Percentiles rank a stretch among this genome's conserved stretches.
These are phyloP conservation scores for Paragorgia papillata DNA, from an alignment of 92 coral and sea anemone species.

Conservation along the genomic window DNA sequence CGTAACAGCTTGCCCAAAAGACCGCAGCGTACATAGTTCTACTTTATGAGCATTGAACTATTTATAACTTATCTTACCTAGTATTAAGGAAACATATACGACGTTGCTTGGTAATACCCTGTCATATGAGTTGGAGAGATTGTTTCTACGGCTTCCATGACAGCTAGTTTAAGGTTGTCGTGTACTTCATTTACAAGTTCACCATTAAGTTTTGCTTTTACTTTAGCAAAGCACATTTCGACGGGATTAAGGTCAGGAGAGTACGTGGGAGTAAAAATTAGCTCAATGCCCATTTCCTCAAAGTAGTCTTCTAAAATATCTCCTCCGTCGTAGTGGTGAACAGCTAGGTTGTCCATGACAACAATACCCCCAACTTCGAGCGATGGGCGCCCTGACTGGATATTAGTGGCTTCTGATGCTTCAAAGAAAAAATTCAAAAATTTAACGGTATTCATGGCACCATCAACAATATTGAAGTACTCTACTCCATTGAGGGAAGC, in stretches of 20 bases:
- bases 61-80: too few species aligned
- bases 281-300: slow-evolving; percentile 15
- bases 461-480: slow-evolving; percentile 3
- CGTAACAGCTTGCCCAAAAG: too few species aligned
- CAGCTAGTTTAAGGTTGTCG: too few species aligned
- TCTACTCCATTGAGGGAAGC: neutral
- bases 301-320: neutral
- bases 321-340: slow-evolving; percentile 6
- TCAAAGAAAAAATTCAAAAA: slow-evolving; percentile 8
- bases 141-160: too few species aligned
- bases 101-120: too few species aligned
- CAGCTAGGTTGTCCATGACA: slow-evolving; percentile 20
- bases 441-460: neutral
- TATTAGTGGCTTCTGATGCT: slow-evolving; percentile 8
- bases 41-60: too few species aligned
- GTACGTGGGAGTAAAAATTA: slow-evolving; percentile 1
- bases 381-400: neutral
- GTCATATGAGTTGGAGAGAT: too few species aligned
- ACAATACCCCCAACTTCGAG: slow-evolving; percentile 12
- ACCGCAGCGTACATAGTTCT: too few species aligned
- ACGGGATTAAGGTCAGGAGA: slow-evolving; percentile 13
- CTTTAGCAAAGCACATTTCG: neutral
- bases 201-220: too few species aligned
- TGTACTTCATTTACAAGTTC: too few species aligned
- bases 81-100: too few species aligned